Base-by-base conservation (phyloP, 2,888 invertebrate species). In the Hartigia nigra region DNA sequence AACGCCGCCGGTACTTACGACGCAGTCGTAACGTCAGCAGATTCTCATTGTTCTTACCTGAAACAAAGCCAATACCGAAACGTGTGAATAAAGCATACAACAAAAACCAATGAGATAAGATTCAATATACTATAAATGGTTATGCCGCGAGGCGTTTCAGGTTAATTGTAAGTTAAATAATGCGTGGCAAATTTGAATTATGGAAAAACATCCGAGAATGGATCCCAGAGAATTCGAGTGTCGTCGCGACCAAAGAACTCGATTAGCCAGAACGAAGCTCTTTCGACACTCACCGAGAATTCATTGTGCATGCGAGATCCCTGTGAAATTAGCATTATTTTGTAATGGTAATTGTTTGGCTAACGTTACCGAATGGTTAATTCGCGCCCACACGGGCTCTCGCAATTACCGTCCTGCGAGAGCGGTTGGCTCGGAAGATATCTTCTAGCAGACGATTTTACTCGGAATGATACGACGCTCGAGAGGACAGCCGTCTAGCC, bases 271-370 rank as follows among this genome's bases (percentile, higher is more conserved):
- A 55, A 55, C 55, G 55, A 55, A 55, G 23, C 55, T 9, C 23
- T 55, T 55, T 55, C 23, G 9, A 55, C 23, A 55, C 32, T 34
- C 12, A 12, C 12, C 0, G 0, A 12, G 72, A 32, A 72, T 23
- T 23, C 78, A 76, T 76, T 76, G 76, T 55, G 76, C 78, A 74
- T 79, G n/a, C 72, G 14, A 31, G 31, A 72, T 72, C 4, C 12
- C 31, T 32, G 72, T 23, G 74, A 32, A 79, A 76, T 79, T 79
- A 79, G 76, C 55, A 79, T 79, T 79, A 79, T 79, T 79, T 79
- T 79, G 74, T 79, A 76, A 79, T 76, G 78, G 78, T 79, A 76
- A 79, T 79, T 79, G 78, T 79, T 76, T 74, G 31, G 78, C 74
- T 37, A 74, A 76, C 76, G 69, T 76, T 14, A 69, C 55, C 76